These are phyloP conservation scores for Otocyon megalotis DNA, from an alignment of 2,113 vertebrate species.

Conservation along the genomic window DNA sequence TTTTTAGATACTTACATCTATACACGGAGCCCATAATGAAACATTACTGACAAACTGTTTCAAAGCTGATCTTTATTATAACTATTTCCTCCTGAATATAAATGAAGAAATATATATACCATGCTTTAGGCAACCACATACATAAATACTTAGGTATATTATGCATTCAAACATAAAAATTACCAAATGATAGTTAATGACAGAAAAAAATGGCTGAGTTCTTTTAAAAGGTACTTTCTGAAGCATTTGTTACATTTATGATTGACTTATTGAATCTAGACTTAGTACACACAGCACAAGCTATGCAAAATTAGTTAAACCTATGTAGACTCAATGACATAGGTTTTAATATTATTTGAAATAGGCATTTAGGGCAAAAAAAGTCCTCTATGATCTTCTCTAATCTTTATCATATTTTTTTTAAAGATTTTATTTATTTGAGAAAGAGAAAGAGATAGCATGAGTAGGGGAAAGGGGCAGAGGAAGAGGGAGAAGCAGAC, in stretches of 20 bases:
- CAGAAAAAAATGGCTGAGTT: background rate
- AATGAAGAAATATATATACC: background rate
- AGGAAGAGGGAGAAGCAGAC: too few relatives aligned
- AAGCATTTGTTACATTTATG: background rate
- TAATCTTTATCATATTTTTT: constrained; percentile 1
- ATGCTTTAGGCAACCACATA: constrained; percentile 41
- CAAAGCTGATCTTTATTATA: background rate
- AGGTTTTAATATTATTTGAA: constrained; percentile 38
- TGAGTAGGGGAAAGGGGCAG: too few relatives aligned
- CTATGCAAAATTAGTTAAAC: constrained; percentile 1
- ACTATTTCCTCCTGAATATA: constrained; percentile 13
- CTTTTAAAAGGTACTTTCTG: constrained; percentile 22
- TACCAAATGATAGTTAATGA: background rate
- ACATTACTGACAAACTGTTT: background rate
- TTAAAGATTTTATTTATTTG: too few relatives aligned
- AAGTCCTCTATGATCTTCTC: constrained; percentile 6
- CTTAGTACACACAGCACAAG: background rate
- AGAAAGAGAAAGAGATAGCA: too few relatives aligned
- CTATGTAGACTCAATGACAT: background rate
- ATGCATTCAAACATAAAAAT: constrained; percentile 22
- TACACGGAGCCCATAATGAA: background rate
- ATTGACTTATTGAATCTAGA: background rate
- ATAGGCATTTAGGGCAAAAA: constrained; percentile 24
- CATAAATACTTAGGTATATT: constrained; percentile 29
- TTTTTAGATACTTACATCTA: constrained; percentile 33